These are phyloP conservation scores for Artibeus jamaicensis DNA, from an alignment of 2,797 vertebrate species.

Conservation along the genomic window DNA sequence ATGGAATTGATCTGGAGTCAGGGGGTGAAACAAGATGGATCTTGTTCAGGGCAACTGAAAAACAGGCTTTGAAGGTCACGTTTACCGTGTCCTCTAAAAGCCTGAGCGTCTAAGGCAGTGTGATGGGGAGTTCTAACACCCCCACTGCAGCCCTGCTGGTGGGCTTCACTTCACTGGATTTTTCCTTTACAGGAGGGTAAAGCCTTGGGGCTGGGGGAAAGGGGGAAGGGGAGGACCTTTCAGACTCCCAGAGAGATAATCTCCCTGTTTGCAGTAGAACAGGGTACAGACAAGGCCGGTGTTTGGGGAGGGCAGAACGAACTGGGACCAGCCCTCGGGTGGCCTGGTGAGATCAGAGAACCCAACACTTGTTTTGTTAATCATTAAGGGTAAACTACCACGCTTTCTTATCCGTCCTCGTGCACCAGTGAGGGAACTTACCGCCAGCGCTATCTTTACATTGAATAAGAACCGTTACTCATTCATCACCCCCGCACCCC, in stretches of 20 bases:
- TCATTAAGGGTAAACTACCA: neutral
- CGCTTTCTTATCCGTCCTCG: neutral
- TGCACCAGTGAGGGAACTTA: neutral
- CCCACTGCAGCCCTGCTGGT: neutral
- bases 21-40: neutral
- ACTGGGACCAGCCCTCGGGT: neutral
- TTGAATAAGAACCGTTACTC: slow-evolving; percentile 6
- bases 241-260: neutral
- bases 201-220: neutral
- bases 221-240: neutral
- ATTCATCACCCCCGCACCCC: neutral
- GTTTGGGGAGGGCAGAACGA: neutral
- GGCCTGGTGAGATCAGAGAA: neutral
- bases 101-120: neutral
- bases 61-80: neutral
- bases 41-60: neutral
- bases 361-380: neutral
- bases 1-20: neutral
- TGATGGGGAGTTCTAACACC: neutral
- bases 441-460: neutral
- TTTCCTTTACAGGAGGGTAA: neutral
- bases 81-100: neutral
- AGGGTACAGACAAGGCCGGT: neutral
- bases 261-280: neutral
- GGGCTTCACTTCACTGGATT: neutral